A percentile compares a stretch with the other conserved stretches of the same genome.
These are phyloP conservation scores for Sterna hirundo DNA, from an alignment of 2,113 vertebrate species.

Conservation along the genomic window DNA sequence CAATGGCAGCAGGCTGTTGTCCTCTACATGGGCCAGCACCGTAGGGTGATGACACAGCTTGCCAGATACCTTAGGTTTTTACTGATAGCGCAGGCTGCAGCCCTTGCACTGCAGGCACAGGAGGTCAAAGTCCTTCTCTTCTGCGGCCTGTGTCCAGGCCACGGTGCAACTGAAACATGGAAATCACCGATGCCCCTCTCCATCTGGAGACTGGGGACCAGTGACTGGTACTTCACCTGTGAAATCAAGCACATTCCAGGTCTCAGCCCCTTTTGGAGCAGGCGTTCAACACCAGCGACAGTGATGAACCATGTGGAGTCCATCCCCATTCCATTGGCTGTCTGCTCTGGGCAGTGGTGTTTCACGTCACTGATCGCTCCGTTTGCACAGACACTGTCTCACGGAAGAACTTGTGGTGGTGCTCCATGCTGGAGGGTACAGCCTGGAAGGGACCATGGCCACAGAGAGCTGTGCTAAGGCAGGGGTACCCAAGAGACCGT, in stretches of 20 bases:
- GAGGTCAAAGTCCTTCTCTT: background rate
- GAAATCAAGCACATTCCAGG: background rate
- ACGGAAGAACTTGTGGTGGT: background rate
- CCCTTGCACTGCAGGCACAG: background rate
- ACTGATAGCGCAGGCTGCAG: background rate
- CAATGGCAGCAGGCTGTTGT: background rate
- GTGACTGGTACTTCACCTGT: background rate
- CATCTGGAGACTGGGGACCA: too few species aligned
- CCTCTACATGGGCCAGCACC: background rate
- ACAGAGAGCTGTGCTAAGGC: background rate
- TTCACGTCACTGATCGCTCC: background rate
- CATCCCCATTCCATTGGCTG: background rate
- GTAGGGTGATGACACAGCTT: background rate
- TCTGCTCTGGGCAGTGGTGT: background rate
- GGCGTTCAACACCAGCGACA: accelerated
- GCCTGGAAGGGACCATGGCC: background rate
- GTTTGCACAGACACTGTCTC: background rate
- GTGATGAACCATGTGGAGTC: background rate
- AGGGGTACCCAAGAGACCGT: background rate
- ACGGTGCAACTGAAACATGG: background rate
- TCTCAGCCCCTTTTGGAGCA: background rate
- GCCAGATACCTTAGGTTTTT: background rate
- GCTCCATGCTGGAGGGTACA: accelerated
- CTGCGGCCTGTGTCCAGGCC: background rate
- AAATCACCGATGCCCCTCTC: background rate